Evolutionary conservation across 2,888 invertebrate species (phyloP).

Genomic region (Syritta pipiens): DNA sequence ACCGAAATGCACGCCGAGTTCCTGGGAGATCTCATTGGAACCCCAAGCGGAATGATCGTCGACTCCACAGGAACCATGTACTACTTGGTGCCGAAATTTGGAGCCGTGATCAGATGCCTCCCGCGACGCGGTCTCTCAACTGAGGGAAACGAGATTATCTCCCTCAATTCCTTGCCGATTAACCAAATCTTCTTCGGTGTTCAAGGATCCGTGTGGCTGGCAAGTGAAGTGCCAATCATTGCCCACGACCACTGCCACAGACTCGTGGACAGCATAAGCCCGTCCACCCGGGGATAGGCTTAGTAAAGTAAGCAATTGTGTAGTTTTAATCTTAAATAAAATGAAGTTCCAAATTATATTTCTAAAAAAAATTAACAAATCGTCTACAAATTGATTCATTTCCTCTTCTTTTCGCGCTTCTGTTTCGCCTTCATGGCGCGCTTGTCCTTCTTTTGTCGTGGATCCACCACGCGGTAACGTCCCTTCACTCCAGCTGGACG

Average conservation of each 20-base stretch:
- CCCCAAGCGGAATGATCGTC: conserved; percentile 73
- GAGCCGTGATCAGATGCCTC: conserved; percentile 75
- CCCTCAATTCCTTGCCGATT: conserved; percentile 76
- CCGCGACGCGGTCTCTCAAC: conserved; percentile 73
- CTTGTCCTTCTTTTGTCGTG: conserved; percentile 96
- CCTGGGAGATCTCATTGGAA: conserved; percentile 74
- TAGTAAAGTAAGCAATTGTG: too few relatives aligned
- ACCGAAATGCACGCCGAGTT: conserved; percentile 65
- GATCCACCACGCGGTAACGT: conserved; percentile 96
- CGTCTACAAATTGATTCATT: conserved; percentile 47
- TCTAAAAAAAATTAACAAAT: conserved; percentile 35
- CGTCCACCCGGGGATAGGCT: too few relatives aligned
- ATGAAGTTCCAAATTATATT: conserved; percentile 27
- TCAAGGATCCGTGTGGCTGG: conserved; percentile 75
- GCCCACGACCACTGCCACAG: conserved; percentile 76
- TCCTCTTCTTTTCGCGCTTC: conserved; percentile 73
- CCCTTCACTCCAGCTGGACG: conserved; percentile 95
- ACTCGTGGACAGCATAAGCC: conserved; percentile 45
- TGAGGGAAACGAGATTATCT: conserved; percentile 76
- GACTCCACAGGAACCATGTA: conserved; percentile 73
- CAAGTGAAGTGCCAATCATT: conserved; percentile 74
- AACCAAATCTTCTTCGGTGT: conserved; percentile 76
- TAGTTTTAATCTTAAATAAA: conserved; percentile 13
- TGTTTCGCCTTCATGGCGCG: conserved; percentile 80
- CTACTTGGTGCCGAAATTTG: conserved; percentile 76